A percentile compares a stretch with the other conserved stretches of the same genome.
phyloP scores from a whole-genome alignment of 2,113 vertebrate species.

The Macrotis lagotis region DNA sequence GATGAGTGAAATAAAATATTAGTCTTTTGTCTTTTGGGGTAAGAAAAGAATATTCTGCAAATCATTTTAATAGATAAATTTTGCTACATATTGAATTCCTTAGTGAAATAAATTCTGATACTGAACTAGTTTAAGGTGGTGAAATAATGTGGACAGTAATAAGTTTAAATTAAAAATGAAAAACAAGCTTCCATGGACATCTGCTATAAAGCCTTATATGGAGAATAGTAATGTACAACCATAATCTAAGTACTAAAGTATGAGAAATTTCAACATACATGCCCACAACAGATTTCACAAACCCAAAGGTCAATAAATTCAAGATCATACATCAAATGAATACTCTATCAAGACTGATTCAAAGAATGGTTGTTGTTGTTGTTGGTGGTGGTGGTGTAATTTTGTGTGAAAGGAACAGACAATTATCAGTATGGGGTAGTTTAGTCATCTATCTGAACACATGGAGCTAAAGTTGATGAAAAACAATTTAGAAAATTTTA shows the following conservation, averaged over 20 bases:
- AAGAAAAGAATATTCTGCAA: neutral
- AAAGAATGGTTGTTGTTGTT: neutral
- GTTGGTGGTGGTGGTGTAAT: neutral
- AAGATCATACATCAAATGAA: neutral
- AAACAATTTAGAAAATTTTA: neutral
- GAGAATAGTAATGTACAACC: neutral
- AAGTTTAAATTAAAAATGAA: neutral
- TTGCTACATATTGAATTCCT: neutral
- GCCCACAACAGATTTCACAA: neutral
- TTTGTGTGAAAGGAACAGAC: neutral
- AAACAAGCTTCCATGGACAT: neutral
- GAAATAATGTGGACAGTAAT: neutral
- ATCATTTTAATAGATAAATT: neutral
- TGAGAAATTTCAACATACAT: neutral
- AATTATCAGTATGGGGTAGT: neutral
- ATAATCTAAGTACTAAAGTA: neutral
- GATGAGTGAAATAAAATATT: neutral
- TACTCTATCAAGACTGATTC: neutral
- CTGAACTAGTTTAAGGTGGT: neutral
- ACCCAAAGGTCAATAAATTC: neutral
- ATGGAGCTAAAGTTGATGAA: neutral
- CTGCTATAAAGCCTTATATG: neutral
- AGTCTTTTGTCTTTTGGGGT: neutral
- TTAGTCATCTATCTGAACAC: neutral
- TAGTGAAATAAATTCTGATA: neutral